A percentile compares a stretch with the other conserved stretches of the same genome.
Conservation (phyloP, 2,888 invertebrate genomes). For the Tanytarsus gracilentus region DNA sequence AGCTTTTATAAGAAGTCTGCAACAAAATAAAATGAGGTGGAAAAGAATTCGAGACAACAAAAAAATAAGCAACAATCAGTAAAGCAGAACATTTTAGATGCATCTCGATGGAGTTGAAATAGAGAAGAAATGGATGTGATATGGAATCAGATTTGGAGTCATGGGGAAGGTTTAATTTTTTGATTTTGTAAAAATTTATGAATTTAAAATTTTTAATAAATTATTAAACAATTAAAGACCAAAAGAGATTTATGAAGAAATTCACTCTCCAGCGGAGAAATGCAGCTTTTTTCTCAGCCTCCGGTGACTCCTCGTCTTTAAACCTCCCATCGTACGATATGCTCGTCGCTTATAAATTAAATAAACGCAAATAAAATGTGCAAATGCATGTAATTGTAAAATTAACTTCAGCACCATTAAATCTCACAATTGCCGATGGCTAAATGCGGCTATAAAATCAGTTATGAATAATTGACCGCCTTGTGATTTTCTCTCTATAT, state of each 20-base stretch:
- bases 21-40: background rate
- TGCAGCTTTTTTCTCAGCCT: background rate
- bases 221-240: background rate
- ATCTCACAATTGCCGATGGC: background rate
- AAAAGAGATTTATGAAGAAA: background rate
- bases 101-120: no score
- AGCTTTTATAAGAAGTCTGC: background rate
- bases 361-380: conserved; percentile 18
- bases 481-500: background rate
- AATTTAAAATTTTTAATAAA: no score
- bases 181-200: no score
- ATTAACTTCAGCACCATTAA: conserved; percentile 18
- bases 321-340: background rate
- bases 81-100: no score
- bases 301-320: conserved; percentile 5
- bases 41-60: no score
- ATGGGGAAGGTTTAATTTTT: no score
- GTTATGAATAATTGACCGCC: conserved; percentile 16
- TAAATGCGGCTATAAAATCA: background rate
- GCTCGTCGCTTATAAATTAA: background rate
- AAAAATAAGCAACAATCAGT: no score
- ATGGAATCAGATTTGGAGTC: no score
- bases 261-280: background rate
- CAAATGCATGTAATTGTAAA: conserved; percentile 14
- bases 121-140: no score